Percentiles rank a stretch among this genome's conserved stretches.
phyloP scores from a whole-genome alignment of 1,140 invertebrate genomes.

The Mamestra configurata region DNA sequence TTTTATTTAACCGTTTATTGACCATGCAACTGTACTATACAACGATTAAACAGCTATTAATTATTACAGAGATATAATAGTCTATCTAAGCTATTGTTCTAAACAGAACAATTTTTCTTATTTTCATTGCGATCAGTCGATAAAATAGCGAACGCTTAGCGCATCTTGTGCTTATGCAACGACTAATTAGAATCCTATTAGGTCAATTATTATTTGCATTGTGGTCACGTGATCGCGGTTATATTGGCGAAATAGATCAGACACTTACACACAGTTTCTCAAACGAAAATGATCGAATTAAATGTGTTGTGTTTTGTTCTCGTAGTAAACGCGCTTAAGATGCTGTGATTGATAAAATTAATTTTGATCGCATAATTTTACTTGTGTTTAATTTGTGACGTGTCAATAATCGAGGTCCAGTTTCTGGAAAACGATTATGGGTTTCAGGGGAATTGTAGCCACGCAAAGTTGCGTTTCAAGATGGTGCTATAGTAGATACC shows the following conservation, averaged over 20 bases:
- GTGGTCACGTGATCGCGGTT: not conserved
- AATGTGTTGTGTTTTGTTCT: too few species aligned
- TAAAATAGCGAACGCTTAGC: not conserved
- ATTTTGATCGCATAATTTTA: too few species aligned
- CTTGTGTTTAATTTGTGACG: too few species aligned
- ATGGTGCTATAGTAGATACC: not conserved
- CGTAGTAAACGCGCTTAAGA: too few species aligned
- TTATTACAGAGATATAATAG: slow-evolving; percentile 19
- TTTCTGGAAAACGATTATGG: too few species aligned
- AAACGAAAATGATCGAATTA: too few species aligned
- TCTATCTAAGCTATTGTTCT: slow-evolving; percentile 19
- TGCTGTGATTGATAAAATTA: too few species aligned
- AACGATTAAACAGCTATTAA: not conserved
- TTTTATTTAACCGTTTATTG: not conserved
- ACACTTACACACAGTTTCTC: too few species aligned
- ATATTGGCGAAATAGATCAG: slow-evolving; percentile 28
- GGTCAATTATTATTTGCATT: slow-evolving; percentile 7
- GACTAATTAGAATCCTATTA: slow-evolving; percentile 10
- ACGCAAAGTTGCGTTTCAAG: not conserved
- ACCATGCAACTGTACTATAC: not conserved
- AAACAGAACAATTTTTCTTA: slow-evolving; percentile 21
- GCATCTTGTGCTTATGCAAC: slow-evolving; percentile 13
- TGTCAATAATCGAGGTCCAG: too few species aligned
- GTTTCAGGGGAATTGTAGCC: not conserved
- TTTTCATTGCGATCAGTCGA: slow-evolving; percentile 14